These are phyloP conservation scores for Atopsyche davidsoni DNA, from an alignment of 1,140 invertebrate species.

Conservation along the genomic window DNA sequence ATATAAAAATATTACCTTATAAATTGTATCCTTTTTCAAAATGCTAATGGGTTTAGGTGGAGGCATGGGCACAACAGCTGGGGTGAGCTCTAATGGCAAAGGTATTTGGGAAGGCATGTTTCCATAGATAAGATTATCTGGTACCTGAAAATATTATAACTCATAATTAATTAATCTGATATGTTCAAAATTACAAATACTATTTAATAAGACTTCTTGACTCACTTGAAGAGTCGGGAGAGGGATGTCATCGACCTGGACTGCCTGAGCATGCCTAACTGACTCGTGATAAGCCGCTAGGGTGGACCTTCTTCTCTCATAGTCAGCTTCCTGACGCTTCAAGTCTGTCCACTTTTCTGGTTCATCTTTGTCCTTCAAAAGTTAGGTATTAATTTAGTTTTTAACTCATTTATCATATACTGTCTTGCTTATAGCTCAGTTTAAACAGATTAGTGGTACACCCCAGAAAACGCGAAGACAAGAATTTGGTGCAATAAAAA, in stretches of 20 bases:
- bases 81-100: slow-evolving; percentile 60
- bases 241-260: slow-evolving; percentile 95
- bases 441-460: too few species aligned
- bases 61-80: slow-evolving; percentile 45
- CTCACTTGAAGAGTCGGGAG: slow-evolving; percentile 62
- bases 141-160: slow-evolving; percentile 34
- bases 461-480: too few species aligned
- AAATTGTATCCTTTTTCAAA: slow-evolving; percentile 67
- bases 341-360: slow-evolving; percentile 88
- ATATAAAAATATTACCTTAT: slow-evolving; percentile 39
- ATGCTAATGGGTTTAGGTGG: slow-evolving; percentile 52
- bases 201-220: neutral
- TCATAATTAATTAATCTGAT: neutral
- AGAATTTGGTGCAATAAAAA: too few species aligned
- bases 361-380: slow-evolving; percentile 87
- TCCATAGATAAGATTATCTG: slow-evolving; percentile 45
- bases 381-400: slow-evolving; percentile 19
- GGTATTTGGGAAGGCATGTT: slow-evolving; percentile 70
- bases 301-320: slow-evolving; percentile 82
- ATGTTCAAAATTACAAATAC: neutral
- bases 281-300: slow-evolving; percentile 91
- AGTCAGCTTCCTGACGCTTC: slow-evolving; percentile 85
- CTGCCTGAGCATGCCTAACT: slow-evolving; percentile 89
- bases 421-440: too few species aligned
- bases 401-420: too few species aligned